Conservation (phyloP, 37 sponge, comb jelly and placozoan species). For the Chondrilla cf. caribensis region DNA sequence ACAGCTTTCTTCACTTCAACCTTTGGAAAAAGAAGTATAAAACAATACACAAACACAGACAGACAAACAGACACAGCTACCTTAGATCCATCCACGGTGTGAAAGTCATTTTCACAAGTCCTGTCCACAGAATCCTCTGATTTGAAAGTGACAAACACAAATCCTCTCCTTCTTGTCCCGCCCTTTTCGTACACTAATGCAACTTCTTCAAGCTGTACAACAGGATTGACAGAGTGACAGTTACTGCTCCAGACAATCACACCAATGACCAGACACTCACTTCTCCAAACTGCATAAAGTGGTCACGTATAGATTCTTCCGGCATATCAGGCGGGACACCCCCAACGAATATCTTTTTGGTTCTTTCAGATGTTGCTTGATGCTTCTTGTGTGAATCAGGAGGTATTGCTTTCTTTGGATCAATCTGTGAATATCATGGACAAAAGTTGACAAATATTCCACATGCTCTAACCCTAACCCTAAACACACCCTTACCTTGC, state of each 20-base stretch:
- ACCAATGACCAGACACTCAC: too few relatives aligned
- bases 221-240: too few relatives aligned
- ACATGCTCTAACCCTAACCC: background rate
- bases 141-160: slow-evolving; percentile 61
- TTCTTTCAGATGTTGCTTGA: slow-evolving; percentile 44
- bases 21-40: background rate
- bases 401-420: slow-evolving; percentile 65
- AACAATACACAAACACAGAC: background rate
- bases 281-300: slow-evolving; percentile 73
- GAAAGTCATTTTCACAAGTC: background rate
- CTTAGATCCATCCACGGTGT: background rate
- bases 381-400: slow-evolving; percentile 50
- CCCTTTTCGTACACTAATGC: slow-evolving; percentile 70
- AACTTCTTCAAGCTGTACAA: slow-evolving; percentile 68
- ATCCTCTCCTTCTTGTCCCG: slow-evolving; percentile 50
- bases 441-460: too few relatives aligned
- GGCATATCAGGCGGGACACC: slow-evolving; percentile 73
- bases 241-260: background rate
- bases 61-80: background rate
- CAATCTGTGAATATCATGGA: background rate
- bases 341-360: slow-evolving; percentile 84
- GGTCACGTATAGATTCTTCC: slow-evolving; percentile 33
- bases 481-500: background rate
- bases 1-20: background rate
- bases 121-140: slow-evolving; percentile 60